Conservation (phyloP, 2,113 vertebrate genomes). For the Balaenoptera acutorostrata region DNA sequence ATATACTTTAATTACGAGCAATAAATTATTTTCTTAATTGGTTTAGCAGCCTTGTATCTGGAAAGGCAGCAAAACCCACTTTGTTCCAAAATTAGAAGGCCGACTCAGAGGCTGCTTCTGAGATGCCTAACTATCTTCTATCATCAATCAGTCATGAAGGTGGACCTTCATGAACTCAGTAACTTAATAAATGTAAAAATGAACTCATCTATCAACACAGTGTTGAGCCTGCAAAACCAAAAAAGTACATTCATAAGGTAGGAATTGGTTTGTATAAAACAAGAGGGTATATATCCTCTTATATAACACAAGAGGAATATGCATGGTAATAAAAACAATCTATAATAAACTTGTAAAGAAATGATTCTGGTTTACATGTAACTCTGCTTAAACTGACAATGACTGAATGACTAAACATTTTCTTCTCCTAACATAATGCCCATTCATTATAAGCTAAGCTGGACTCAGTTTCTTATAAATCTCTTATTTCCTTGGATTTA, state of each 20-base stretch:
- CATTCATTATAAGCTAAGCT: slow-evolving; percentile 49
- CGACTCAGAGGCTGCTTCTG: slow-evolving; percentile 40
- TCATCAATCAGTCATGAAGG: slow-evolving; percentile 57
- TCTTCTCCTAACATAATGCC: slow-evolving; percentile 44
- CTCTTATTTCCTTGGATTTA: slow-evolving; percentile 43
- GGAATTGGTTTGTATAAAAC: slow-evolving; percentile 57
- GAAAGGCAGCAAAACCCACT: slow-evolving; percentile 39
- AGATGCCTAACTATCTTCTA: background rate
- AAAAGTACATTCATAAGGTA: slow-evolving; percentile 47
- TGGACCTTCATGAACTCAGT: slow-evolving; percentile 42
- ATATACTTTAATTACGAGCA: slow-evolving; percentile 46
- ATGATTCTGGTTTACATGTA: slow-evolving; percentile 33
- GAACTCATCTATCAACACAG: slow-evolving; percentile 50
- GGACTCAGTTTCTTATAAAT: slow-evolving; percentile 47
- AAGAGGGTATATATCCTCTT: slow-evolving; percentile 18
- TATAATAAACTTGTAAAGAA: slow-evolving; percentile 22
- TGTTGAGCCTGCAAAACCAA: slow-evolving; percentile 49
- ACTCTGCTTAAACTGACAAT: slow-evolving; percentile 26
- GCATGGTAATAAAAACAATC: slow-evolving; percentile 22
- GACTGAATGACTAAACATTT: slow-evolving; percentile 41
- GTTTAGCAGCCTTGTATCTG: slow-evolving; percentile 54
- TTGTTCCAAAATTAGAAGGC: slow-evolving; percentile 44
- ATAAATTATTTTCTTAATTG: slow-evolving; percentile 62
- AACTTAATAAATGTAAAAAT: slow-evolving; percentile 49
- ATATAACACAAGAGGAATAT: slow-evolving; percentile 23